Evolutionary conservation across 1,140 invertebrate species (phyloP).

Genomic region (Drosophila pseudoananassae): DNA sequence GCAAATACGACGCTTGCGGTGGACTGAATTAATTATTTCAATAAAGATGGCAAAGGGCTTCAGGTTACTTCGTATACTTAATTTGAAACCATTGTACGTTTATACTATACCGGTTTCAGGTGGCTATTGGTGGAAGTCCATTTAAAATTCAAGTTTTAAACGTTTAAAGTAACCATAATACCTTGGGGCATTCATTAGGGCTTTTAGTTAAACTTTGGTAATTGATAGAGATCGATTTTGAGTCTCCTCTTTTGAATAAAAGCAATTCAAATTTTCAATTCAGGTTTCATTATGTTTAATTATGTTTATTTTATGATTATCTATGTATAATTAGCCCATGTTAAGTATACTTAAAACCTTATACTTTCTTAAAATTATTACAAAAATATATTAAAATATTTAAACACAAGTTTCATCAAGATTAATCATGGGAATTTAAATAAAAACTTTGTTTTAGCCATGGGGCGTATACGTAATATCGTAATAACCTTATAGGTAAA

Average conservation of each 20-base stretch:
- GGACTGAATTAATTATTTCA: slow-evolving; percentile 58
- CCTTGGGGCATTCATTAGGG: neutral
- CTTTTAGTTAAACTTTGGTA: neutral
- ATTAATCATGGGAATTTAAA: neutral
- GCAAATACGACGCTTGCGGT: slow-evolving; percentile 33
- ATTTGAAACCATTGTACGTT: slow-evolving; percentile 4
- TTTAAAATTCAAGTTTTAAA: neutral
- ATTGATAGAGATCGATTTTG: neutral
- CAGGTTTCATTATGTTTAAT: too few relatives aligned
- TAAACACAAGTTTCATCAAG: too few relatives aligned
- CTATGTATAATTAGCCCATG: too few relatives aligned
- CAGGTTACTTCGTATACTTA: neutral
- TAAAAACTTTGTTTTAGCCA: neutral
- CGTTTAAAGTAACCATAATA: neutral
- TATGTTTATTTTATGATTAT: too few relatives aligned
- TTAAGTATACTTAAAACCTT: neutral
- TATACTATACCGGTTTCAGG: neutral
- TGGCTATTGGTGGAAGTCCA: neutral
- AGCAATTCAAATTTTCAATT: neutral
- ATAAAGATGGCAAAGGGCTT: slow-evolving; percentile 20
- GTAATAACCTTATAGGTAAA: too few relatives aligned
- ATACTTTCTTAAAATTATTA: too few relatives aligned
- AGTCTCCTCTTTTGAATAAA: neutral
- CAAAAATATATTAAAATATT: too few relatives aligned
- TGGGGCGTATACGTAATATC: neutral